Conservation (phyloP, 1,140 invertebrate species). For the Pemphigus obesinymphae region DNA sequence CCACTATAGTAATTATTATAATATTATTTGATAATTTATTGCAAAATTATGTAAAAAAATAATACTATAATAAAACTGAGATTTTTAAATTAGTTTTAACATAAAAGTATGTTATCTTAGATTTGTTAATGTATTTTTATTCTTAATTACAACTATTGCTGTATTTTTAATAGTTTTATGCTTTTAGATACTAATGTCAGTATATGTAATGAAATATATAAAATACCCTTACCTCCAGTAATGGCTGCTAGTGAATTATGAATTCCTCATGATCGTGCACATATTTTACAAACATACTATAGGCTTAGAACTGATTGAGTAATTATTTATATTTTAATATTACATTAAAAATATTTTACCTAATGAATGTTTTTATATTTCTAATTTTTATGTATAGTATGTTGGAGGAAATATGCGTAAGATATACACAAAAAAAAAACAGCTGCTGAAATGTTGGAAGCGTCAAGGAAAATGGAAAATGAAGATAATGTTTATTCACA, state of each 20-base stretch:
- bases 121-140: too few relatives aligned
- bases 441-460: constrained; percentile 28
- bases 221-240: constrained; percentile 77
- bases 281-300: constrained; percentile 75
- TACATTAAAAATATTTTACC: not conserved
- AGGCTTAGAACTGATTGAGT: constrained; percentile 52
- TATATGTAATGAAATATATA: constrained; percentile 53
- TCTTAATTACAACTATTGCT: too few relatives aligned
- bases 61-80: too few relatives aligned
- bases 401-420: not conserved
- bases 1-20: too few relatives aligned
- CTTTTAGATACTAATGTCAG: constrained; percentile 10
- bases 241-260: constrained; percentile 85
- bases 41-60: too few relatives aligned
- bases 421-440: not conserved
- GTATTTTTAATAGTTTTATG: too few relatives aligned
- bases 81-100: too few relatives aligned
- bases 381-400: not conserved
- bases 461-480: constrained; percentile 10
- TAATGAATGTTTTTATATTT: too few relatives aligned
- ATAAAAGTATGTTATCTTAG: too few relatives aligned
- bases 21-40: too few relatives aligned
- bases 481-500: not conserved
- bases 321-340: not conserved
- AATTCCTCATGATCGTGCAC: constrained; percentile 86